A percentile compares a stretch with the other conserved stretches of the same genome.
Conservation (phyloP, 2,888 invertebrate genomes). For the Choreutis nemorana region DNA sequence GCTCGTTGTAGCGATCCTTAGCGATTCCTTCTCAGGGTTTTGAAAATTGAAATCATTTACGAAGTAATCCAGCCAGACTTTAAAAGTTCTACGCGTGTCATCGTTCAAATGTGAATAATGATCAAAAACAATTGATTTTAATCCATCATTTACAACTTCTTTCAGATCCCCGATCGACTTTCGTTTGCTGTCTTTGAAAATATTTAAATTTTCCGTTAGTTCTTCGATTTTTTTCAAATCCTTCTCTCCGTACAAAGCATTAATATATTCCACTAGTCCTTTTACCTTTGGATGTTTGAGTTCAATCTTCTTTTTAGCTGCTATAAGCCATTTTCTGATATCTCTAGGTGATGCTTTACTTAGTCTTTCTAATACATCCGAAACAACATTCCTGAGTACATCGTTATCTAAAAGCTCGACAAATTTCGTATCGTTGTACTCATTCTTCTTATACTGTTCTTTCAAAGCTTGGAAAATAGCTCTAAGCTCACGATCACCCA, state of each 20-base stretch:
- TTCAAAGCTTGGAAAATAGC: conserved; percentile 17
- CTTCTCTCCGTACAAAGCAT: conserved; percentile 23
- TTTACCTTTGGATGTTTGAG: background rate
- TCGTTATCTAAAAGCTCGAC: conserved; percentile 19
- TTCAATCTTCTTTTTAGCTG: background rate
- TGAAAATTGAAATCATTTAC: no score
- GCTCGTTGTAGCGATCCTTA: no score
- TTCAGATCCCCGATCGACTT: conserved; percentile 15
- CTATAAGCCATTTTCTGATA: background rate
- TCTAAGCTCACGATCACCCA: conserved; percentile 23
- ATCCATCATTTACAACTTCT: conserved; percentile 16
- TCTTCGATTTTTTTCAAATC: conserved; percentile 14
- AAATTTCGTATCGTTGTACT: conserved; percentile 22
- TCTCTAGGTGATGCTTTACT: background rate
- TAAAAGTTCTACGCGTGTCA: conserved; percentile 17
- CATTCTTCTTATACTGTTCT: conserved; percentile 23
- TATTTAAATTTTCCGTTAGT: conserved; percentile 18
- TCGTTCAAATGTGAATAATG: conserved; percentile 21
- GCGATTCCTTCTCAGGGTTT: no score
- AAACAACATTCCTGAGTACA: background rate
- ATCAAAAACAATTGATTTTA: conserved; percentile 25
- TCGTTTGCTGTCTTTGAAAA: conserved; percentile 16
- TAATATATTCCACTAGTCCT: conserved; percentile 9
- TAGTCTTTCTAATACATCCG: background rate
- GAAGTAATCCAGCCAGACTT: conserved; percentile 11